These are phyloP conservation scores for Camponotus floridanus DNA, from an alignment of 1,140 invertebrate species.

Conservation along the genomic window DNA sequence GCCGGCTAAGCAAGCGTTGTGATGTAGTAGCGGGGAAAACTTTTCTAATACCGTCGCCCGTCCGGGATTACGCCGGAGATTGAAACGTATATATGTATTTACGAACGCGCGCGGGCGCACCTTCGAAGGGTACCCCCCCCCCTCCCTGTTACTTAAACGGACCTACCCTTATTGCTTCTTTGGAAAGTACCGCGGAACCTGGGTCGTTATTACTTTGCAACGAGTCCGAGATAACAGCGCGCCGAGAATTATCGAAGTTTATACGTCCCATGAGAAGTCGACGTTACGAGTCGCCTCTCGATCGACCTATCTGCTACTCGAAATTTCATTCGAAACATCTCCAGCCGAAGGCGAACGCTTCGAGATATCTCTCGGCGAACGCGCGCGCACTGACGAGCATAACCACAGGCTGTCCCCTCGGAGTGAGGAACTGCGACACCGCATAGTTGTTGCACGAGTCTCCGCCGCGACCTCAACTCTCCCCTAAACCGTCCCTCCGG, in stretches of 20 bases:
- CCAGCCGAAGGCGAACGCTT: conserved; percentile 17
- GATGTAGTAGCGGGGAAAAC: conserved; percentile 83
- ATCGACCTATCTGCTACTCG: conserved; percentile 61
- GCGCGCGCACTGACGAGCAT: conserved; percentile 79
- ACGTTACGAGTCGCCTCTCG: conserved; percentile 39
- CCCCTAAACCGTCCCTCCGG: conserved; percentile 55
- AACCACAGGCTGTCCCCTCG: conserved; percentile 81
- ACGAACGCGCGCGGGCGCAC: conserved; percentile 71
- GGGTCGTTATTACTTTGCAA: conserved; percentile 49
- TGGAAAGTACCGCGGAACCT: conserved; percentile 58
- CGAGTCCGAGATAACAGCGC: conserved; percentile 44
- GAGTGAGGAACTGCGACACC: conserved; percentile 82
- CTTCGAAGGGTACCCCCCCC: conserved; percentile 66
- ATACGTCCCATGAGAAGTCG: conserved; percentile 60
- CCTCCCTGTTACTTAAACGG: conserved; percentile 57
- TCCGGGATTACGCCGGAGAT: conserved; percentile 82
- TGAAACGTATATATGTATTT: conserved; percentile 84
- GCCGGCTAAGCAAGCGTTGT: conserved; percentile 76
- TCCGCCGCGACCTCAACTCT: conserved; percentile 64
- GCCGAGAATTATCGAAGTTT: conserved; percentile 58
- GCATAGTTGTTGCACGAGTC: conserved; percentile 79
- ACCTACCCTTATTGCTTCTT: conserved; percentile 66
- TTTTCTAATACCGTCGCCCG: conserved; percentile 85
- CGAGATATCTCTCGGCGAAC: conserved; percentile 34
- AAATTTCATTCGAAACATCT: conserved; percentile 68